These are phyloP conservation scores for Parasteatoda lunata DNA, from an alignment of 2,888 invertebrate genomes.

Conservation along the genomic window DNA sequence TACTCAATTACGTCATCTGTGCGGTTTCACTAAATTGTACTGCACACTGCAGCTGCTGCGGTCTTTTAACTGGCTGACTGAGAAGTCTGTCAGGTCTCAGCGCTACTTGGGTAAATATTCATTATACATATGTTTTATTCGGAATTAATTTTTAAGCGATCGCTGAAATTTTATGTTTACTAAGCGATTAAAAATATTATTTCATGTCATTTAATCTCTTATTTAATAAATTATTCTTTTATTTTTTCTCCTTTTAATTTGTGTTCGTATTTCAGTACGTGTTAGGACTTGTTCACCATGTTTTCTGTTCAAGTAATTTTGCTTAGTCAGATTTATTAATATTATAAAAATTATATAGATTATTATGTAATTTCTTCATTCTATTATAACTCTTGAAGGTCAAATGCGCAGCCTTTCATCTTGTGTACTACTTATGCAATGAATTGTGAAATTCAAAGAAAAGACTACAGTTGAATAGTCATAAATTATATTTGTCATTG, in stretches of 20 bases:
- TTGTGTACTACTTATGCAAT: slow-evolving; percentile 14
- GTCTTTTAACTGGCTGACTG: slow-evolving; percentile 66
- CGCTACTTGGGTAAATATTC: slow-evolving; percentile 58
- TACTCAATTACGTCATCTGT: slow-evolving; percentile 61
- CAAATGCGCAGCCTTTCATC: slow-evolving; percentile 28
- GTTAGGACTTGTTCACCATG: no score
- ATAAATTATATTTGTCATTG: not conserved
- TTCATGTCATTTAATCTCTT: no score
- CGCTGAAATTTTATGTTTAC: no score
- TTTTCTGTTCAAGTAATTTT: no score
- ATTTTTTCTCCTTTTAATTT: no score
- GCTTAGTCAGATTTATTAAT: no score
- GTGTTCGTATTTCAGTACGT: no score
- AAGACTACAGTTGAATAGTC: not conserved
- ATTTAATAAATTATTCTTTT: no score
- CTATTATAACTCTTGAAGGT: slow-evolving; percentile 29
- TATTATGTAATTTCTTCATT: not conserved
- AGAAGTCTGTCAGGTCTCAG: slow-evolving; percentile 66
- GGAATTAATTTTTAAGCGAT: no score
- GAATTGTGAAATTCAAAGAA: slow-evolving; percentile 18
- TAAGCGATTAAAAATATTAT: no score
- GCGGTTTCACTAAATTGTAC: slow-evolving; percentile 63
- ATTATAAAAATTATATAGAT: no score
- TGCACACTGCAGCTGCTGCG: slow-evolving; percentile 67
- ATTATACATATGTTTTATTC: no score